Percentiles rank a stretch among this genome's conserved stretches.
phyloP scores from a whole-genome alignment of 2,113 vertebrate genomes.

The Apus apus region DNA sequence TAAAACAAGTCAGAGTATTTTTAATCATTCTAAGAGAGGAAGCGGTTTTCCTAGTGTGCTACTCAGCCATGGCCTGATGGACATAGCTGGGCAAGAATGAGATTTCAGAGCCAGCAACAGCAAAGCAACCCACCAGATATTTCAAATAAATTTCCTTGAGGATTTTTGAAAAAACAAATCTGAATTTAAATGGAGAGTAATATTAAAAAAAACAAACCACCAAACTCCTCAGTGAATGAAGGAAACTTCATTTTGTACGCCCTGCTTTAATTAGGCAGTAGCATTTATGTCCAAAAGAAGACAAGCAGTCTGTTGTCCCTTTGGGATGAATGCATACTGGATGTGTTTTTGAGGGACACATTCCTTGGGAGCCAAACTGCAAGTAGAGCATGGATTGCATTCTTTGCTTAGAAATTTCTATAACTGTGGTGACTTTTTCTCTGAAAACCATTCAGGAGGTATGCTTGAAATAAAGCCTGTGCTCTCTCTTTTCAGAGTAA shows the following conservation, averaged over 20 bases:
- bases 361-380: background rate
- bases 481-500: background rate
- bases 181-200: background rate
- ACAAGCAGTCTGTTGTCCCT: background rate
- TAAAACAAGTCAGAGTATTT: background rate
- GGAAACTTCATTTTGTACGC: background rate
- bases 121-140: constrained; percentile 9
- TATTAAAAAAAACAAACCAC: background rate
- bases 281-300: background rate
- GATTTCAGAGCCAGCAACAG: background rate
- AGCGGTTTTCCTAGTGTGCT: background rate
- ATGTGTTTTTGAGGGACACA: background rate
- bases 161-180: background rate
- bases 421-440: background rate
- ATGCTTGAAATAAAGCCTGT: background rate
- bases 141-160: constrained; percentile 18
- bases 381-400: background rate
- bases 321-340: background rate
- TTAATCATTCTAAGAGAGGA: background rate
- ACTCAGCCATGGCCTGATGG: background rate
- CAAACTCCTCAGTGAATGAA: background rate
- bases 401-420: background rate
- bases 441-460: background rate
- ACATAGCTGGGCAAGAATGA: background rate
- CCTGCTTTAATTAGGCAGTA: background rate